A percentile compares a stretch with the other conserved stretches of the same genome.
Evolutionary conservation across 2,797 vertebrate species (phyloP).

Genomic region (Acanthurus tractus): DNA sequence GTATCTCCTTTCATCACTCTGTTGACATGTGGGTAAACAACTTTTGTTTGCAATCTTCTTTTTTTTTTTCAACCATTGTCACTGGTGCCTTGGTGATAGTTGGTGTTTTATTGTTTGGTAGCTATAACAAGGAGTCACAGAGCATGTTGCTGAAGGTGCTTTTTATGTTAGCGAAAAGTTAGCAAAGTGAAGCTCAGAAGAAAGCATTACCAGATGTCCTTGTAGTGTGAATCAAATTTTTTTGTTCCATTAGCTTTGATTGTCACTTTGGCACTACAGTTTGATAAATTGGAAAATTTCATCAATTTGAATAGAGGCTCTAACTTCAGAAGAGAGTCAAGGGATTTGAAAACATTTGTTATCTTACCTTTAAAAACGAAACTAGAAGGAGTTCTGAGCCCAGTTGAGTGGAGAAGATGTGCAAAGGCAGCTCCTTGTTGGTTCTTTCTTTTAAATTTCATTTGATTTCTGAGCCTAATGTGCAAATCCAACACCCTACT

Average conservation of each 20-base stretch:
- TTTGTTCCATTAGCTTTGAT: slow-evolving; percentile 11
- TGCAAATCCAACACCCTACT: background rate
- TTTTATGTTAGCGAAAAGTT: too few species aligned
- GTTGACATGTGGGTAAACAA: slow-evolving; percentile 51
- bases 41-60: slow-evolving; percentile 54
- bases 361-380: background rate
- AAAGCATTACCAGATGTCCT: background rate
- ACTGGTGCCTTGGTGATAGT: background rate
- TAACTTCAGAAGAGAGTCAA: background rate
- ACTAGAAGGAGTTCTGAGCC: background rate
- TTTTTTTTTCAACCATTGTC: slow-evolving; percentile 12
- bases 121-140: too few species aligned
- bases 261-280: background rate
- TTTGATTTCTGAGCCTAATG: background rate
- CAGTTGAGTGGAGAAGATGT: background rate
- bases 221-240: background rate
- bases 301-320: background rate
- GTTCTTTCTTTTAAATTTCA: background rate
- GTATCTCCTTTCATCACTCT: slow-evolving; percentile 47
- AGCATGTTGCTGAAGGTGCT: too few species aligned
- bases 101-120: background rate
- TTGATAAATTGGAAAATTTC: background rate
- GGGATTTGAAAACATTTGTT: background rate
- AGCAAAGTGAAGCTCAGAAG: background rate
- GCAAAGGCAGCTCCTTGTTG: background rate